Evolutionary conservation across 2,888 invertebrate species (phyloP).

Genomic region (Charanyca ferruginea): DNA sequence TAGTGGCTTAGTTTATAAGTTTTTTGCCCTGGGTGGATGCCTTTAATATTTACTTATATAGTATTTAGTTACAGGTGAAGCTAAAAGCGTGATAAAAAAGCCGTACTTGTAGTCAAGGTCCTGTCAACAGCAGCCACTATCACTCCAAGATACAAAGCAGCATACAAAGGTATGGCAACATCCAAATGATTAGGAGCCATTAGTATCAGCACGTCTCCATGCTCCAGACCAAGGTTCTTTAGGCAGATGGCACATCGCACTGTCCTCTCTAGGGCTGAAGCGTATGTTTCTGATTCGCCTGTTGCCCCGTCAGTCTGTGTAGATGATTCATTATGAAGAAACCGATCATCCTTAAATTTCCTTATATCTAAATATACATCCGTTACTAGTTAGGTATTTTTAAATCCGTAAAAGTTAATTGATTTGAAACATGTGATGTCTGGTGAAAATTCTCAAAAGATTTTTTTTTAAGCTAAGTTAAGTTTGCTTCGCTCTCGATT

Average conservation of each 20-base stretch:
- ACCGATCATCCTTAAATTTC: not conserved
- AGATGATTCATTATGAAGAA: not conserved
- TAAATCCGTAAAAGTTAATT: too few relatives aligned
- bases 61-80: too few relatives aligned
- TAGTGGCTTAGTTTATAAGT: too few relatives aligned
- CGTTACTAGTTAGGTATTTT: too few relatives aligned
- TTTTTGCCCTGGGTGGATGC: too few relatives aligned
- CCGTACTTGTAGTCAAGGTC: slow-evolving; percentile 76
- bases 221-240: slow-evolving; percentile 76
- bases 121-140: slow-evolving; percentile 77
- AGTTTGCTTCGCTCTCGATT: too few relatives aligned
- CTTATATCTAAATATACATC: too few relatives aligned
- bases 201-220: slow-evolving; percentile 84
- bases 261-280: slow-evolving; percentile 77
- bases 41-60: too few relatives aligned
- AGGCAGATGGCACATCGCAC: slow-evolving; percentile 84
- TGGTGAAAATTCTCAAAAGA: too few relatives aligned
- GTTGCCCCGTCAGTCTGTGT: slow-evolving; percentile 85
- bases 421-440: too few relatives aligned
- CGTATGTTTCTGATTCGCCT: slow-evolving; percentile 82
- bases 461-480: too few relatives aligned
- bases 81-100: too few relatives aligned
- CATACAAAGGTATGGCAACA: slow-evolving; percentile 84
- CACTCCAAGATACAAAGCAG: slow-evolving; percentile 85
- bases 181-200: slow-evolving; percentile 88